Evolutionary conservation across 2,113 vertebrate species (phyloP), one percentile per base, ranked within the genome.

Genomic region (Chinchilla lanigera): DNA sequence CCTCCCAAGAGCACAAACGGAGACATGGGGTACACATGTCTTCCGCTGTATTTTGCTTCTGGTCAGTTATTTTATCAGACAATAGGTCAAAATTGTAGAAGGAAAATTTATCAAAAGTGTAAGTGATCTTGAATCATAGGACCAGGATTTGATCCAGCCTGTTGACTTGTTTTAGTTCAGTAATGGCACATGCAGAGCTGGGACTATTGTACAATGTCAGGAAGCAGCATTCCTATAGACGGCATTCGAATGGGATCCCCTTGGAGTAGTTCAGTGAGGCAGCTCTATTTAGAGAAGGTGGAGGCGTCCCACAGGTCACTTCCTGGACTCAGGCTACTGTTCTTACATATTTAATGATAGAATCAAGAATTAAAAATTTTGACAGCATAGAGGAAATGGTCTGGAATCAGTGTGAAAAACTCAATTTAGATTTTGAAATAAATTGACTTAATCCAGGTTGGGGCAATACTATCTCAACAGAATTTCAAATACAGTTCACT

Each of bases 401-500:
- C 52, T 81, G 10, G 71, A 78, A 94, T 82, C 20, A 90, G 56
- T 54, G 7, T 95, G 78, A 96, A 93, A 91, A 93, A 84, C 52
- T 90, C n/a, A 16, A 0, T 69, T 95, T 95, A 78, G 58, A 47
- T 94, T 96, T 96, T 93, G 63, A 89, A 83, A 89, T 78, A 52
- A 94, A 54, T 35, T 78, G 65, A 93, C 16, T 77, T 17, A 65
- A 3, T 78, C 63, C 38, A 97, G 56, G 13, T 50, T 82, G 61
- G 41, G 20, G n/a, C 67, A 93, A 73, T 89, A 75, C 41, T 60
- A 58, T 80, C 38, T 73, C 81, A 58, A 91, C 11, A 75, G 9
- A 35, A 19, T 77, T 94, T 85, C 84, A 97, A 63, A 33, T 38
- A 89, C 54, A 58, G 5, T 38, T 69, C 33, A 69, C 67, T 16